Conservation (phyloP, 2,797 vertebrate genomes). For the Enteromius radiatus region DNA sequence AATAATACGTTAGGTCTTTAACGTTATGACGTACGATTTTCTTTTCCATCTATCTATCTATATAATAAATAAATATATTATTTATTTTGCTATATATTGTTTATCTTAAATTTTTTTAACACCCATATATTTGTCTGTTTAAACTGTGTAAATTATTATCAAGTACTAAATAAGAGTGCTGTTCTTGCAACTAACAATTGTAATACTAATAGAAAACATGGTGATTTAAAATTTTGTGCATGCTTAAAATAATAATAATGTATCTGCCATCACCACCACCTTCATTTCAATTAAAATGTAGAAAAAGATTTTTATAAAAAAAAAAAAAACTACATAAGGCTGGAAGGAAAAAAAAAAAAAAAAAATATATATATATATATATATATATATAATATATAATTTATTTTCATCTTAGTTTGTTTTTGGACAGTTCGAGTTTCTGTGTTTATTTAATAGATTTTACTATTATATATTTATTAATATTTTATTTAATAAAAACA, state of each 20-base stretch:
- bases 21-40: no score
- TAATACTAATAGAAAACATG: neutral
- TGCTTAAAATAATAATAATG: neutral
- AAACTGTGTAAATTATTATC: neutral
- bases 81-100: neutral
- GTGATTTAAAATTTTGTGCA: neutral
- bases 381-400: no score
- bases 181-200: neutral
- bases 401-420: no score
- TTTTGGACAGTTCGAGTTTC: neutral
- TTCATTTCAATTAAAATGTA: neutral
- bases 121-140: neutral
- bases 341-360: neutral
- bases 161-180: neutral
- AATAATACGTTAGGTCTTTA: neutral
- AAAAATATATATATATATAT: neutral
- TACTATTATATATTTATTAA: no score
- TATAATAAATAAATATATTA: no score
- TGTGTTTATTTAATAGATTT: neutral
- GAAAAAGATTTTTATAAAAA: neutral
- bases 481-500: neutral
- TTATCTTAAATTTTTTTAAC: neutral
- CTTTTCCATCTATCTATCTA: no score
- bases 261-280: neutral
- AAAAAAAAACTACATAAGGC: neutral